A percentile compares a stretch with the other conserved stretches of the same genome.
These are phyloP conservation scores for Tadarida brasiliensis DNA, from an alignment of 2,797 vertebrate genomes.

Conservation along the genomic window DNA sequence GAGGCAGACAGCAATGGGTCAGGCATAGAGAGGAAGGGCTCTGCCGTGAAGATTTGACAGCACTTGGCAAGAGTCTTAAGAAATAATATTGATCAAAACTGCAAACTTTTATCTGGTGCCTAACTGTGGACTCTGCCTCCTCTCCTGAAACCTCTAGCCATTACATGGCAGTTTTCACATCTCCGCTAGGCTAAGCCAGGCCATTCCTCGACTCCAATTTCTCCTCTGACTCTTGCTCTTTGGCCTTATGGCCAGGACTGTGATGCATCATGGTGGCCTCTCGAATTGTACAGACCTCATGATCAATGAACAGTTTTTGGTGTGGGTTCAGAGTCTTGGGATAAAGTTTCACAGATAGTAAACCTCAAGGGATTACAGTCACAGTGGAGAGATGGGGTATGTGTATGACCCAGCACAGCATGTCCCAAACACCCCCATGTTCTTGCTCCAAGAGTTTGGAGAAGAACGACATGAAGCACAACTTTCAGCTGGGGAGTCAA, in stretches of 20 bases:
- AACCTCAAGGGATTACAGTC: background rate
- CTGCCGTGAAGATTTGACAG: background rate
- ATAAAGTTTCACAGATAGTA: background rate
- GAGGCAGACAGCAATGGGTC: background rate
- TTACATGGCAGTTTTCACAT: background rate
- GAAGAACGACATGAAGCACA: background rate
- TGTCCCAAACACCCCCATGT: background rate
- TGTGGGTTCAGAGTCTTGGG: background rate
- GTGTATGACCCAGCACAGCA: rapidly evolving
- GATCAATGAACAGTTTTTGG: background rate
- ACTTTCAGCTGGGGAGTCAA: conserved; percentile 1
- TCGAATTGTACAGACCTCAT: background rate
- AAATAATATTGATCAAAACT: background rate
- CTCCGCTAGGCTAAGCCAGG: background rate
- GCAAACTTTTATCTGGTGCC: background rate
- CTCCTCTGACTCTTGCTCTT: background rate
- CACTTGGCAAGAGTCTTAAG: conserved; percentile 9
- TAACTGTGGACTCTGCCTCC: background rate
- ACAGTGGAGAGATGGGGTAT: background rate
- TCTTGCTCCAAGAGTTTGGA: background rate
- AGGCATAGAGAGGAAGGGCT: background rate
- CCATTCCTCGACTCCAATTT: background rate
- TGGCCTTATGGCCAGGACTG: background rate
- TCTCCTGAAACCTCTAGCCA: background rate
- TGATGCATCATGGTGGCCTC: background rate